Evolutionary conservation across 2,888 invertebrate species (phyloP).

Genomic region (Bruchidius siliquastri): DNA sequence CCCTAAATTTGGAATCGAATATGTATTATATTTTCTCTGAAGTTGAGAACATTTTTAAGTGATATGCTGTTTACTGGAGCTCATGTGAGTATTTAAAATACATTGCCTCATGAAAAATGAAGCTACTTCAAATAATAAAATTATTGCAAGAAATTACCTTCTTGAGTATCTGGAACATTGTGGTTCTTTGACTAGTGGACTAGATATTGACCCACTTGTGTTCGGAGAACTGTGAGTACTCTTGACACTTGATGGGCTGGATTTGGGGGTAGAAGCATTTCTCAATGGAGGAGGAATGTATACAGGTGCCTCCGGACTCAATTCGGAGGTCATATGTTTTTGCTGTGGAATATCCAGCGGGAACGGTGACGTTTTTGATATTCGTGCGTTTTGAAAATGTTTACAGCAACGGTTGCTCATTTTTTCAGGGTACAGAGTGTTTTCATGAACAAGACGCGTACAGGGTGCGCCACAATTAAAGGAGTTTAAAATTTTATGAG

Average conservation of each 20-base stretch:
- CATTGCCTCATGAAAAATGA: no score
- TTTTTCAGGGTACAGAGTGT: neutral
- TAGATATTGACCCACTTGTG: neutral
- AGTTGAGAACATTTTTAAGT: no score
- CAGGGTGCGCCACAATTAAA: no score
- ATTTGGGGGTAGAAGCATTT: slow-evolving; percentile 13
- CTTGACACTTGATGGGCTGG: neutral
- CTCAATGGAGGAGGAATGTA: slow-evolving; percentile 27
- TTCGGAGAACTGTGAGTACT: neutral
- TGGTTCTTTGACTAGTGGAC: slow-evolving; percentile 13
- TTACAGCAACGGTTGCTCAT: neutral
- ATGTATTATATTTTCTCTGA: no score
- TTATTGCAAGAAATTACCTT: neutral
- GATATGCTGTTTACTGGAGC: no score
- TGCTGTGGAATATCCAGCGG: neutral
- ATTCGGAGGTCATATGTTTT: slow-evolving; percentile 24
- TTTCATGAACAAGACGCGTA: neutral
- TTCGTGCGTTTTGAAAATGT: neutral
- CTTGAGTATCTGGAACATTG: slow-evolving; percentile 24
- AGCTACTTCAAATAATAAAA: neutral
- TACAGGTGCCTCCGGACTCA: slow-evolving; percentile 29
- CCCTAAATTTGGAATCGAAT: no score
- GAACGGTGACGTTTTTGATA: neutral
- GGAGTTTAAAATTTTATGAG: no score
- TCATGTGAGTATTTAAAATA: no score